Conservation (phyloP, 1,140 invertebrate species). For the Drosophila nebulosa region DNA sequence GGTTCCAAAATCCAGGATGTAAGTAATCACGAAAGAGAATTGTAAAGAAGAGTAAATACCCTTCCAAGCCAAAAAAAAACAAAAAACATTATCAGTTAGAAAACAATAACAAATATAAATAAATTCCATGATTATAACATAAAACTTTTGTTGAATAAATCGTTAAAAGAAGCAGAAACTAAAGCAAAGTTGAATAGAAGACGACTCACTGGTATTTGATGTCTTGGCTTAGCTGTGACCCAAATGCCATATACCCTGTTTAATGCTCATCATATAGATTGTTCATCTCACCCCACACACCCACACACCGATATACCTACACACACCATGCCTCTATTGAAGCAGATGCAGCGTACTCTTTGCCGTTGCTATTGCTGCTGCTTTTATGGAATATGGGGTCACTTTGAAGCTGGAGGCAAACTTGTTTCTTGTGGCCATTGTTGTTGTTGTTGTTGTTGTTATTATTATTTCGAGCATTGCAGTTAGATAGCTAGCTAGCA, state of each 20-base stretch:
- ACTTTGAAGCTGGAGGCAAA: conserved; percentile 57
- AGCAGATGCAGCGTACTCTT: conserved; percentile 39
- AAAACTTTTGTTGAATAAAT: too few relatives aligned
- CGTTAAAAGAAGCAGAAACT: not conserved
- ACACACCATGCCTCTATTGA: not conserved
- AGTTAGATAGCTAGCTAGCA: conserved; percentile 28
- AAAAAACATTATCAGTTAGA: not conserved
- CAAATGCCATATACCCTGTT: conserved; percentile 10
- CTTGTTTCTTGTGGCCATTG: conserved; percentile 7
- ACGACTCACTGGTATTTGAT: not conserved
- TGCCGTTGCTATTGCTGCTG: conserved; percentile 22
- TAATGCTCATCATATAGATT: conserved; percentile 43
- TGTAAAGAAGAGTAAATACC: not conserved
- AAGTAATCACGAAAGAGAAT: not conserved
- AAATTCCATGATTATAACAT: too few relatives aligned
- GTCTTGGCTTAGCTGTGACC: not conserved
- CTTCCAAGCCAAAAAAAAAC: not conserved
- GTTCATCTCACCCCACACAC: not conserved
- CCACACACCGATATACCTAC: not conserved
- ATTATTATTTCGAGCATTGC: conserved; percentile 9
- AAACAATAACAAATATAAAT: not conserved
- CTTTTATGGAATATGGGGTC: conserved; percentile 49
- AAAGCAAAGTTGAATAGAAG: not conserved
- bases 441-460: not conserved
- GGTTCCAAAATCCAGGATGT: not conserved